Conservation (phyloP, 2,797 vertebrate genomes). For the Mormyrus hasselquistii region DNA sequence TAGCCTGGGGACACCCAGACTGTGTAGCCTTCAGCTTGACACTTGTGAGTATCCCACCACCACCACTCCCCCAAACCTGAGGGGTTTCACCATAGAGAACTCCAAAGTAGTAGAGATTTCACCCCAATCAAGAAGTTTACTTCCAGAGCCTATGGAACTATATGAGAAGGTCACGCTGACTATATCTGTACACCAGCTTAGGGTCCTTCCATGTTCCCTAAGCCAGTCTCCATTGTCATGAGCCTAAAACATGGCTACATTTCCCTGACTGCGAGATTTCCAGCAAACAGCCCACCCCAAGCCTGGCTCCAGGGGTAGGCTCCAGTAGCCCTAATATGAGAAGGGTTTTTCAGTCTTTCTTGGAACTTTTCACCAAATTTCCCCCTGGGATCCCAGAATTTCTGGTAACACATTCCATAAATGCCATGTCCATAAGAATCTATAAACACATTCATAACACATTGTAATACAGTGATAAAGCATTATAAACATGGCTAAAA, state of each 20-base stretch:
- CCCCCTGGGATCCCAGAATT: neutral
- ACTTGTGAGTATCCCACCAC: neutral
- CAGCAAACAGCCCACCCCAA: neutral
- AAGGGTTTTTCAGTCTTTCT: neutral
- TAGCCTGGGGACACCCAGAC: neutral
- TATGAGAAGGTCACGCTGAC: neutral
- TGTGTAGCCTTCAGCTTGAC: neutral
- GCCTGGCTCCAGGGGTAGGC: neutral
- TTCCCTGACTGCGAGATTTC: neutral
- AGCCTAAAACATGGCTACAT: neutral
- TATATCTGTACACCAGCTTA: neutral
- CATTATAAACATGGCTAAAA: neutral
- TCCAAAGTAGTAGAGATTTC: neutral
- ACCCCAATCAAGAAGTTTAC: neutral
- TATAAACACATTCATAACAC: neutral
- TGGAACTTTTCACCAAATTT: neutral
- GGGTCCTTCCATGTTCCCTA: neutral
- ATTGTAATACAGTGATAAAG: neutral
- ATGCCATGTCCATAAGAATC: neutral
- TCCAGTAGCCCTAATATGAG: neutral
- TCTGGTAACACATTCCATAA: neutral
- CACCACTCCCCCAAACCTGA: too few relatives aligned
- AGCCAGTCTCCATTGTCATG: neutral
- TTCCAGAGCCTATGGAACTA: neutral
- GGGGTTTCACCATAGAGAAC: neutral